These are phyloP conservation scores for Styela plicata DNA, from an alignment of 23 tunicate genomes.

Conservation along the genomic window DNA sequence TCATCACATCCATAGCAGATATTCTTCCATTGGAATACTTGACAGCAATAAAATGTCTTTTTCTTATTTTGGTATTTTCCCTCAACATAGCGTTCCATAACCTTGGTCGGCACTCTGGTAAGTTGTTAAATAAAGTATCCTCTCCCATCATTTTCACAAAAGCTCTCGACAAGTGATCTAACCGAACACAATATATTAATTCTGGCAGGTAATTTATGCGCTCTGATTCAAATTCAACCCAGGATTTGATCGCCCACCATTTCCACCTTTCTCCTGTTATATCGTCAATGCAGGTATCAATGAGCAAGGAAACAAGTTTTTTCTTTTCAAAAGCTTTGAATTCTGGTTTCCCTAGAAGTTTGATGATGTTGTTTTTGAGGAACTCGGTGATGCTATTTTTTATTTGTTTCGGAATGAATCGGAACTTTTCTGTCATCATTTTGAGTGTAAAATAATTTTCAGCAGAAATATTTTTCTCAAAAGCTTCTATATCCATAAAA, in stretches of 20 bases:
- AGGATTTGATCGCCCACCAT: background rate
- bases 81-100: background rate
- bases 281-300: background rate
- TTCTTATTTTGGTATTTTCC: too few relatives aligned
- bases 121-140: too few relatives aligned
- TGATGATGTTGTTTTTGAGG: background rate
- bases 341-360: background rate
- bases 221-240: background rate
- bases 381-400: background rate
- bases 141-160: background rate
- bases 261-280: background rate
- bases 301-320: background rate
- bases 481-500: background rate
- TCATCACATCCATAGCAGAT: background rate
- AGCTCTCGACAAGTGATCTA: background rate
- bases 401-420: background rate
- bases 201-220: background rate
- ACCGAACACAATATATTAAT: too few relatives aligned
- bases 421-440: background rate
- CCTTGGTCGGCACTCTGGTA: too few relatives aligned
- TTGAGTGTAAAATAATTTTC: background rate
- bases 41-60: background rate
- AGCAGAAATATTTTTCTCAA: too few relatives aligned
- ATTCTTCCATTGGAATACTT: background rate
- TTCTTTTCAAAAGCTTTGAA: background rate